These are phyloP conservation scores for Alosa alosa DNA, from an alignment of 2,113 vertebrate genomes.

Conservation along the genomic window DNA sequence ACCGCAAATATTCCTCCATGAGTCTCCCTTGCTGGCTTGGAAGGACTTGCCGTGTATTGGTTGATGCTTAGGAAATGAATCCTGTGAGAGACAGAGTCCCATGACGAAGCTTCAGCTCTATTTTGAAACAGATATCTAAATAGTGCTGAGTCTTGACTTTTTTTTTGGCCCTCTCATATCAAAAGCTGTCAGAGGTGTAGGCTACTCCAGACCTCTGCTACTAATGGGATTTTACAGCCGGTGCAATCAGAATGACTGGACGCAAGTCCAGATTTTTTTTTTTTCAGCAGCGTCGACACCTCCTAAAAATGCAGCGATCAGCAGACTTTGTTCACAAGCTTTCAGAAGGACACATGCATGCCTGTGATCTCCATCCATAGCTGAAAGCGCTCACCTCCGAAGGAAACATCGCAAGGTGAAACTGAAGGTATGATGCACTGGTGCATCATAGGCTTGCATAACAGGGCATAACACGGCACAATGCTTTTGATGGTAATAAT, in stretches of 20 bases:
- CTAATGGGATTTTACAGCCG: background rate
- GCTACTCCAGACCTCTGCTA: background rate
- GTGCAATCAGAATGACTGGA: background rate
- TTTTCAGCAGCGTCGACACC: background rate
- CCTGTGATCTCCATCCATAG: background rate
- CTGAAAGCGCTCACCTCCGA: background rate
- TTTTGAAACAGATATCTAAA: conserved; percentile 2
- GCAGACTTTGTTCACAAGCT: conserved; percentile 3
- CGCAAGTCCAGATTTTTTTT: background rate
- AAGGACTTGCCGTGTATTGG: background rate
- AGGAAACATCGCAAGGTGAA: background rate
- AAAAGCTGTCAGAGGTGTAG: background rate
- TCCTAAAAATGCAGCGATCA: background rate
- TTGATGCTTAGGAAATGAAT: background rate
- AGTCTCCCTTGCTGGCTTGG: background rate
- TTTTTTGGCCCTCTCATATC: background rate
- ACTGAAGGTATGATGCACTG: background rate
- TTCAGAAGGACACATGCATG: background rate
- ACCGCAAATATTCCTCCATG: background rate
- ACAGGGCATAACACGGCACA: background rate
- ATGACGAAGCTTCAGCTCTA: background rate
- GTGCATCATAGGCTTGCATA: background rate
- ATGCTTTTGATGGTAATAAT: background rate
- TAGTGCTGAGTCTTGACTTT: background rate
- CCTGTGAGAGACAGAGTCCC: background rate